These are phyloP conservation scores for Mimachlamys varia DNA, from an alignment of 2,888 invertebrate genomes.

Conservation along the genomic window DNA sequence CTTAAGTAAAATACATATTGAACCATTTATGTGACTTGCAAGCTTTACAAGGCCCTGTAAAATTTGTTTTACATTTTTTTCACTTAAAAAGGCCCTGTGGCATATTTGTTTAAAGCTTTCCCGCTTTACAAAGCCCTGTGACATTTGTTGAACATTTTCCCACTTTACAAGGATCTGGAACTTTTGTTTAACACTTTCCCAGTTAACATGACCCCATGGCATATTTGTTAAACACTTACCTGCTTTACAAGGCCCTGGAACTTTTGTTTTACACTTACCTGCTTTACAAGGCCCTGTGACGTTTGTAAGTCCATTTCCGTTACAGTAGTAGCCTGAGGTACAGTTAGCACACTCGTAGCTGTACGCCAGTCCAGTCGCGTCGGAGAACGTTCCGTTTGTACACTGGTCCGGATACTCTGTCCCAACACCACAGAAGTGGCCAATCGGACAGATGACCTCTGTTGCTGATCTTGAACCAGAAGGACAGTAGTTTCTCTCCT, in stretches of 20 bases:
- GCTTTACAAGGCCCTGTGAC: constrained; percentile 75
- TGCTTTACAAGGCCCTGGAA: constrained; percentile 75
- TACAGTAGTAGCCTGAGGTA: constrained; percentile 76
- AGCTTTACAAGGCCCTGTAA: constrained; percentile 75
- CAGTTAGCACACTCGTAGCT: constrained; percentile 71
- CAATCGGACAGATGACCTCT: constrained; percentile 74
- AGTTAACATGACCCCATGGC: background rate
- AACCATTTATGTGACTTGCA: constrained; percentile 58
- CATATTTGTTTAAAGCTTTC: constrained; percentile 52
- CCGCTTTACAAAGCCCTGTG: constrained; percentile 67
- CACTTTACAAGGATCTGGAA: background rate
- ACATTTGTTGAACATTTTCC: no score
- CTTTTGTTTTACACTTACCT: constrained; percentile 64
- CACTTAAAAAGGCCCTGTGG: background rate
- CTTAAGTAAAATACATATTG: no score
- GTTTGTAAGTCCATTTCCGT: constrained; percentile 70
- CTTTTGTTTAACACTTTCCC: background rate
- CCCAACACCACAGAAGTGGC: constrained; percentile 74
- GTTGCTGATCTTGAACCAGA: constrained; percentile 66
- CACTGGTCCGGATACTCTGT: constrained; percentile 73
- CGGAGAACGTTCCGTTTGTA: constrained; percentile 78
- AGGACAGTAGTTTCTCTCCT: constrained; percentile 76
- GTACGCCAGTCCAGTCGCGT: constrained; percentile 68
- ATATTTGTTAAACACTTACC: constrained; percentile 63
- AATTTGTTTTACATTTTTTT: constrained; percentile 44